Percentiles rank a stretch among this genome's conserved stretches.
Evolutionary conservation across 2,797 vertebrate genomes (phyloP).

Genomic region (Decapterus maruadsi): DNA sequence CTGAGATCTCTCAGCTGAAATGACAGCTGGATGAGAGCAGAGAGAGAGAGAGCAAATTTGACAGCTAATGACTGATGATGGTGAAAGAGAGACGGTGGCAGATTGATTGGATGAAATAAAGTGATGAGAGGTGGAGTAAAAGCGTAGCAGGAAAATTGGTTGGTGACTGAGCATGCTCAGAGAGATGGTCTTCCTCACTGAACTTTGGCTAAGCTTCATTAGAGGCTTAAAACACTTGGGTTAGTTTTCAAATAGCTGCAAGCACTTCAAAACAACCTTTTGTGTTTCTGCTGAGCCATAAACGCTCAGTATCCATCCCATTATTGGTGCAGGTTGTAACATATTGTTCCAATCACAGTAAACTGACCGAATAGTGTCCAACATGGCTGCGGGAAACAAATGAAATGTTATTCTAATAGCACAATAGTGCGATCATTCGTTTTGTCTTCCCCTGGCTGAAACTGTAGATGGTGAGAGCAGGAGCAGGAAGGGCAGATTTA

Average conservation of each 20-base stretch:
- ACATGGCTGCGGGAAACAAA: conserved; percentile 11
- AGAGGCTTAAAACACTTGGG: conserved; percentile 27
- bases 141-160: no score
- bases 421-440: conserved; percentile 30
- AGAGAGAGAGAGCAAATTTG: no score
- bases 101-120: no score
- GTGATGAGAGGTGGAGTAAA: no score
- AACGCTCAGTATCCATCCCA: neutral
- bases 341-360: conserved; percentile 16
- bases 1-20: no score
- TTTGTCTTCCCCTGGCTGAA: conserved; percentile 31
- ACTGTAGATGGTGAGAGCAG: conserved; percentile 19
- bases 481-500: conserved; percentile 38
- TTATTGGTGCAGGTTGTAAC: conserved; percentile 5
- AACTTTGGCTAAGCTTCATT: neutral
- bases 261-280: conserved; percentile 23
- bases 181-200: no score
- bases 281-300: conserved; percentile 8
- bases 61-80: no score
- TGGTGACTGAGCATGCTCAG: no score
- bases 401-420: conserved; percentile 24
- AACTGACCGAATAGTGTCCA: conserved; percentile 1
- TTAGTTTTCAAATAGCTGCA: conserved; percentile 35
- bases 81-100: no score
- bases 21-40: no score